These are phyloP conservation scores for Nyctalus aviator DNA, from an alignment of 2,797 vertebrate genomes.

Conservation along the genomic window DNA sequence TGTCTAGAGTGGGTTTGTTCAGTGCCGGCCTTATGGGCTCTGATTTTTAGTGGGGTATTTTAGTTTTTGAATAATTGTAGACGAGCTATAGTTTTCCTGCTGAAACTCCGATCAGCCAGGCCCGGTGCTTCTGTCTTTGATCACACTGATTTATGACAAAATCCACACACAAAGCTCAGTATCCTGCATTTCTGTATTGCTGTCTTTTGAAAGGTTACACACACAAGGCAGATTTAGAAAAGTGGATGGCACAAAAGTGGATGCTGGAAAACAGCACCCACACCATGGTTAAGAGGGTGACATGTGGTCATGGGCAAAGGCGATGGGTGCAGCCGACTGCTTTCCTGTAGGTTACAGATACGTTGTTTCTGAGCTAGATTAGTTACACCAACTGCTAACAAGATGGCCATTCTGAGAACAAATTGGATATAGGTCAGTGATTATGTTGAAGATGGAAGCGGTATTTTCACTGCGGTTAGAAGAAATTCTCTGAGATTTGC, in stretches of 20 bases:
- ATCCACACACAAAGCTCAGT: background rate
- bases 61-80: background rate
- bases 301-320: too few relatives aligned
- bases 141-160: background rate
- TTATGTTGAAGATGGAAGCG: background rate
- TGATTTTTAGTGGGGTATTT: background rate
- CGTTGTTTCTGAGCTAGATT: background rate
- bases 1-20: background rate
- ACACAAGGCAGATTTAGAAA: background rate
- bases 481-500: background rate
- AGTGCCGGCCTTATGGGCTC: background rate
- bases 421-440: background rate
- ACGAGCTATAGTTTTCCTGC: background rate
- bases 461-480: background rate
- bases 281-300: background rate
- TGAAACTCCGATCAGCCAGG: background rate
- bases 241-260: background rate
- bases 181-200: background rate
- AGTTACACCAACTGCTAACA: background rate
- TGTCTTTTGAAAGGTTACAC: background rate
- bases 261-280: background rate
- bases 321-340: accelerated
- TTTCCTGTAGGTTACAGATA: background rate
- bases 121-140: background rate
- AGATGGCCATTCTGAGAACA: background rate